Conservation (phyloP, 2,888 invertebrate genomes). For the Fissipunctia ypsillon region DNA sequence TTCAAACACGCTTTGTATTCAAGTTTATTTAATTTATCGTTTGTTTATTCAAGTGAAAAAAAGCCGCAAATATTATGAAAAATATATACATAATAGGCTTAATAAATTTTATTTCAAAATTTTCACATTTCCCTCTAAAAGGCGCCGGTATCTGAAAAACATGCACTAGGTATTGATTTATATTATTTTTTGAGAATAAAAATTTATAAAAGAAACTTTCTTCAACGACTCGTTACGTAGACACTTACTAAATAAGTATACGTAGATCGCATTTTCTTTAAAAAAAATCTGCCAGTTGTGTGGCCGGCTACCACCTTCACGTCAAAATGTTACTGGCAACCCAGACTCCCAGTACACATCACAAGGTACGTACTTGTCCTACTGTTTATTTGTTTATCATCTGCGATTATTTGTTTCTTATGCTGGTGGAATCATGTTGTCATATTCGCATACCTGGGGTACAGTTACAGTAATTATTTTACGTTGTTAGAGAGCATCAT, state of each 20-base stretch:
- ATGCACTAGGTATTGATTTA: not conserved
- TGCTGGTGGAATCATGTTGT: slow-evolving; percentile 37
- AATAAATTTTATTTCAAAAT: not conserved
- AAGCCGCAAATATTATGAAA: not conserved
- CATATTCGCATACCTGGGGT: slow-evolving; percentile 26
- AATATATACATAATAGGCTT: too few species aligned
- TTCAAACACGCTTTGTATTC: not conserved
- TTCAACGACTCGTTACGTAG: slow-evolving; percentile 65
- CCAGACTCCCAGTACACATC: slow-evolving; percentile 32
- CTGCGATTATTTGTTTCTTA: slow-evolving; percentile 43
- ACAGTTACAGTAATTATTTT: not conserved
- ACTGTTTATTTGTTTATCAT: slow-evolving; percentile 65
- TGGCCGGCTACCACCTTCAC: slow-evolving; percentile 61
- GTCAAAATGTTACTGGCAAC: slow-evolving; percentile 63
- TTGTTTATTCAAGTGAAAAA: not conserved
- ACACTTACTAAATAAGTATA: slow-evolving; percentile 70
- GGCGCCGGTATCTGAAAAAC: not conserved
- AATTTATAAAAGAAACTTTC: not conserved
- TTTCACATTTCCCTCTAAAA: not conserved
- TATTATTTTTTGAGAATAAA: not conserved
- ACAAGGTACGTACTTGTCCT: slow-evolving; percentile 8
- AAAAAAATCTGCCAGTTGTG: slow-evolving; percentile 2
- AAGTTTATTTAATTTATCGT: not conserved
- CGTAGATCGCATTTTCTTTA: slow-evolving; percentile 51
- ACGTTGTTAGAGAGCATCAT: not conserved